Conservation (phyloP, 2,113 vertebrate species). For the Apeltes quadracus region DNA sequence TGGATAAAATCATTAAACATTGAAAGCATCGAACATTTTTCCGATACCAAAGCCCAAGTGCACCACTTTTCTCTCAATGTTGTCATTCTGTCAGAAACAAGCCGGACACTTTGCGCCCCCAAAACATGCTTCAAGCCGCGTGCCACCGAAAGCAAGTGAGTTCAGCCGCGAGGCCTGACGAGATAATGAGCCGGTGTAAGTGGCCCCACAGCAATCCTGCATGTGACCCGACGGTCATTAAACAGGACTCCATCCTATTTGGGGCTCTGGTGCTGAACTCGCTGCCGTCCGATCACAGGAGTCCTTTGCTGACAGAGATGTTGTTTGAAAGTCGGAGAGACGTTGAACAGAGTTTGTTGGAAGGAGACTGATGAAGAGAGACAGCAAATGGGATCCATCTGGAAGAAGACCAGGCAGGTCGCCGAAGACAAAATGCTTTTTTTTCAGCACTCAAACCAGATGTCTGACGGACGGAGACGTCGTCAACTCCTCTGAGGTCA, state of each 20-base stretch:
- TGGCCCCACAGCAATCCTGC: conserved; percentile 27
- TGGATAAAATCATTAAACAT: not conserved
- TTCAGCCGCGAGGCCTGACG: conserved; percentile 16
- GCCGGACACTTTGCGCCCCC: conserved; percentile 6
- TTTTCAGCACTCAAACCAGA: conserved; percentile 28
- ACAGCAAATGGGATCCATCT: conserved; percentile 48
- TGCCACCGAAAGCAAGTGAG: conserved; percentile 32
- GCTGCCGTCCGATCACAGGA: conserved; percentile 15
- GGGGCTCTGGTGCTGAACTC: conserved; percentile 48
- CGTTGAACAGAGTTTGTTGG: not conserved
- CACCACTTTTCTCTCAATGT: not conserved
- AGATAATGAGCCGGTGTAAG: conserved; percentile 5
- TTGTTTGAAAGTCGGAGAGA: not conserved
- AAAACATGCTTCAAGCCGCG: conserved; percentile 2
- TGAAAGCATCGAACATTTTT: not conserved
- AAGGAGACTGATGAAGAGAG: conserved; percentile 25
- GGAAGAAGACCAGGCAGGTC: conserved; percentile 63
- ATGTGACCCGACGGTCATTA: conserved; percentile 45
- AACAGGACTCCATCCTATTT: conserved; percentile 67
- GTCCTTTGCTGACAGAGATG: not conserved
- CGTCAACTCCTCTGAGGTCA: conserved; percentile 54
- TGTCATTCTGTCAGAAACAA: conserved; percentile 6
- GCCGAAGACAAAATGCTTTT: conserved; percentile 44
- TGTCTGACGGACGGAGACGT: conserved; percentile 19
- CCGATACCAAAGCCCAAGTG: not conserved